Evolutionary conservation across 2,113 vertebrate genomes (phyloP).

Genomic region (Galeopterus variegatus): DNA sequence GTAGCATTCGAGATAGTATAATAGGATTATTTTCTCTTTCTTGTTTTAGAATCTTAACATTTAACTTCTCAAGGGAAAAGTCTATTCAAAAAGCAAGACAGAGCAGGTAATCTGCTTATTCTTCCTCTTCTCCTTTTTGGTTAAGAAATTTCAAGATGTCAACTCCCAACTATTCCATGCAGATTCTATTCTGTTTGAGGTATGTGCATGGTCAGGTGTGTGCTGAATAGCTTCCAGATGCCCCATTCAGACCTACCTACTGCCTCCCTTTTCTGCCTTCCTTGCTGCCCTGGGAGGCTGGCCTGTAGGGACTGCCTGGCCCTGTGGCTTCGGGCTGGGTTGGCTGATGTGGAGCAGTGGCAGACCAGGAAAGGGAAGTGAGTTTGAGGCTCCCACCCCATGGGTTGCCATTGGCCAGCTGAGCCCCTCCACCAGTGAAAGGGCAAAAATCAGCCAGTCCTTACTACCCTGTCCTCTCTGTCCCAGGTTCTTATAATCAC

Average conservation of each 20-base stretch:
- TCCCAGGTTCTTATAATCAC: not conserved
- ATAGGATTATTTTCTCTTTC: not conserved
- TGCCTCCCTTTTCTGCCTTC: not conserved
- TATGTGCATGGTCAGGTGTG: too few species aligned
- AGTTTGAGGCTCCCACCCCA: not conserved
- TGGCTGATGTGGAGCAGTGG: not conserved
- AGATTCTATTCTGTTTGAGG: not conserved
- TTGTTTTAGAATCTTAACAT: not conserved
- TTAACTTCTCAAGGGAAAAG: not conserved
- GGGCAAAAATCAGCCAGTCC: not conserved
- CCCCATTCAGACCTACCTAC: not conserved
- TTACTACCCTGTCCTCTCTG: not conserved
- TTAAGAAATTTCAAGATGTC: not conserved
- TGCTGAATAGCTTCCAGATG: not conserved
- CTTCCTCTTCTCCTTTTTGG: not conserved
- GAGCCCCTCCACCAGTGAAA: not conserved
- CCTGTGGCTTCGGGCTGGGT: not conserved
- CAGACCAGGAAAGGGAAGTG: not conserved
- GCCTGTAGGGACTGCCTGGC: not conserved
- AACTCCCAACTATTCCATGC: not conserved
- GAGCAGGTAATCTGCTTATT: not conserved
- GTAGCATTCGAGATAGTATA: not conserved
- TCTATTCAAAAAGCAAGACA: constrained; percentile 14
- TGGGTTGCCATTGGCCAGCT: not conserved
- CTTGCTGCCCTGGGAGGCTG: not conserved